Conservation (phyloP, 2,888 invertebrate genomes). For the Flabesymbios commensalis region DNA sequence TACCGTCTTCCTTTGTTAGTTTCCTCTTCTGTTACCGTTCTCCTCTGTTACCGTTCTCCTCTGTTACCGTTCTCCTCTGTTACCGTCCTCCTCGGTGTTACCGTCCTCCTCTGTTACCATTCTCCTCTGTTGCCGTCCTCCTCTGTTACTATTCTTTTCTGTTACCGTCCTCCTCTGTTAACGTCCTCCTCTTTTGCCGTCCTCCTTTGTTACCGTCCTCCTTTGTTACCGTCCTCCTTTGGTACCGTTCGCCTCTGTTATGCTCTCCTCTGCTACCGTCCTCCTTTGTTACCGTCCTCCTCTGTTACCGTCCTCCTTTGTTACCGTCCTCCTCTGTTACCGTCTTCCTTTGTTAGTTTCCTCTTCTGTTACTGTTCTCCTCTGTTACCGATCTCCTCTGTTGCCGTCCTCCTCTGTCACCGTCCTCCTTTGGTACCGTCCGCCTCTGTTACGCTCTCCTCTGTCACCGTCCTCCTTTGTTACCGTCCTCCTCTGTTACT, state of each 20-base stretch:
- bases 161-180: not conserved
- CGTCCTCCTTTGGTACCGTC: no score
- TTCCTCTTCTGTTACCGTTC: not conserved
- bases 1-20: not conserved
- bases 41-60: not conserved
- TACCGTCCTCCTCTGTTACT: not conserved
- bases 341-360: not conserved
- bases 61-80: conserved; percentile 25
- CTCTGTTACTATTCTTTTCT: not conserved
- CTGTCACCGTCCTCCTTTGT: no score
- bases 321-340: no score
- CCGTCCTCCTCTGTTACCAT: no score
- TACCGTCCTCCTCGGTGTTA: no score
- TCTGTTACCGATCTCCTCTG: not conserved
- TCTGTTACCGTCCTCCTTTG: not conserved
- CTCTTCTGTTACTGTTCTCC: not conserved
- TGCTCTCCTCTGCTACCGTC: not conserved
- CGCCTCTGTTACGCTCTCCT: no score
- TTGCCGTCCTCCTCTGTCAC: conserved; percentile 30
- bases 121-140: no score
- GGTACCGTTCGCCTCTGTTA: not conserved
- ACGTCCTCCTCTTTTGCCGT: not conserved
- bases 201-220: no score
- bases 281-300: not conserved
- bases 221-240: no score